Conservation (phyloP, 2,888 invertebrate genomes). For the Panorpa germanica region DNA sequence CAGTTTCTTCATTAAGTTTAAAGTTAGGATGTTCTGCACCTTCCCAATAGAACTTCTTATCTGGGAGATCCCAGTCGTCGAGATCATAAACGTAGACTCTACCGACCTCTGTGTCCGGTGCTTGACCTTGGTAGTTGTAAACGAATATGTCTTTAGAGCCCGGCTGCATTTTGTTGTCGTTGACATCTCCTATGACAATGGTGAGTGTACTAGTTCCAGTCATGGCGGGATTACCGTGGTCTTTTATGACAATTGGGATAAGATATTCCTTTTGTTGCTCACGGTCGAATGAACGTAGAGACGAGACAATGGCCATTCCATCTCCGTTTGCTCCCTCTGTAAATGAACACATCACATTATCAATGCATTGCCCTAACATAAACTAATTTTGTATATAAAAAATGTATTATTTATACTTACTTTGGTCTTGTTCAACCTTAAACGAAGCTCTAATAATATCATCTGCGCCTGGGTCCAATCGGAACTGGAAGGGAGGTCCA, state of each 20-base stretch:
- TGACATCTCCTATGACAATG: constrained; percentile 92
- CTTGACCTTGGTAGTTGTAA: constrained; percentile 87
- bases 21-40: constrained; percentile 70
- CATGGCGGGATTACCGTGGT: constrained; percentile 92
- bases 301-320: constrained; percentile 94
- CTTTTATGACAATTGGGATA: constrained; percentile 93
- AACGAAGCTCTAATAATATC: constrained; percentile 87
- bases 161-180: constrained; percentile 97
- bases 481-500: constrained; percentile 91
- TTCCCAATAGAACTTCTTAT: constrained; percentile 95
- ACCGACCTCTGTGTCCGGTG: constrained; percentile 81
- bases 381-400: too few relatives aligned
- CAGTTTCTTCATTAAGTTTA: constrained; percentile 76
- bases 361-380: background rate
- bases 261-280: constrained; percentile 92
- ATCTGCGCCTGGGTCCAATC: constrained; percentile 83
- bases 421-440: constrained; percentile 92
- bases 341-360: constrained; percentile 12
- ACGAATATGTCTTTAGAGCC: constrained; percentile 94
- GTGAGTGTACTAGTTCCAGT: constrained; percentile 91
- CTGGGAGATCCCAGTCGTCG: constrained; percentile 97
- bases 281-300: constrained; percentile 80
- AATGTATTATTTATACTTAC: constrained; percentile 45
- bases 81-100: constrained; percentile 92
- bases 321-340: constrained; percentile 90